A percentile compares a stretch with the other conserved stretches of the same genome.
Evolutionary conservation across 2,113 vertebrate species (phyloP).

Genomic region (Bambusicola thoracicus): DNA sequence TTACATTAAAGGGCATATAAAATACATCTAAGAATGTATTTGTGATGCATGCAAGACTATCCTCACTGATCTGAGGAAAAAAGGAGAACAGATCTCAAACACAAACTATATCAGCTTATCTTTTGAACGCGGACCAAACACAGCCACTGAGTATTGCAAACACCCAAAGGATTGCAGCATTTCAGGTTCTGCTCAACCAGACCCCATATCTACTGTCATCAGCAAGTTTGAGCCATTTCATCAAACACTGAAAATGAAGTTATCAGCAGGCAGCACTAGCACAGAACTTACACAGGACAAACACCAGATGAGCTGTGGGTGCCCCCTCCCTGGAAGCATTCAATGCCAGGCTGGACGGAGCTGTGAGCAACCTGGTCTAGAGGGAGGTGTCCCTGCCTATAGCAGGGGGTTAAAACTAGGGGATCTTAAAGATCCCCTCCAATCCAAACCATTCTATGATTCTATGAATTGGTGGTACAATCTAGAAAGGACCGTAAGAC

Average conservation of each 20-base stretch:
- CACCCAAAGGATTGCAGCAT: background rate
- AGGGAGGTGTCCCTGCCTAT: too few relatives aligned
- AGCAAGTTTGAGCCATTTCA: background rate
- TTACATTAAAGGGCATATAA: background rate
- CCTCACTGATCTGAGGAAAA: background rate
- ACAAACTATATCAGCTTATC: background rate
- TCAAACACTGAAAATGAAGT: background rate
- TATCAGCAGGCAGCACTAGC: background rate
- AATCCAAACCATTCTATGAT: too few relatives aligned
- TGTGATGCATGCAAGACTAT: background rate
- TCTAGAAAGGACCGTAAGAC: background rate
- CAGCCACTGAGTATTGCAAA: background rate
- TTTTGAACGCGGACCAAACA: background rate
- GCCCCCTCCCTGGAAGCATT: too few relatives aligned
- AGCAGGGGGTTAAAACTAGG: too few relatives aligned
- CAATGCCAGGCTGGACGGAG: too few relatives aligned
- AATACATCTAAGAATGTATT: background rate
- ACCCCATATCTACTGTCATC: background rate
- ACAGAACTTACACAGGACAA: background rate
- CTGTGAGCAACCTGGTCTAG: too few relatives aligned
- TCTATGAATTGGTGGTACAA: background rate
- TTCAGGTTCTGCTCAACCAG: background rate
- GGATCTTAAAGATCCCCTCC: too few relatives aligned
- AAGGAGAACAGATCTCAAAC: background rate
- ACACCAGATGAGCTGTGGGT: too few relatives aligned